phyloP scores from a whole-genome alignment of 2,113 vertebrate genomes.

The Ardeotis arabs region DNA sequence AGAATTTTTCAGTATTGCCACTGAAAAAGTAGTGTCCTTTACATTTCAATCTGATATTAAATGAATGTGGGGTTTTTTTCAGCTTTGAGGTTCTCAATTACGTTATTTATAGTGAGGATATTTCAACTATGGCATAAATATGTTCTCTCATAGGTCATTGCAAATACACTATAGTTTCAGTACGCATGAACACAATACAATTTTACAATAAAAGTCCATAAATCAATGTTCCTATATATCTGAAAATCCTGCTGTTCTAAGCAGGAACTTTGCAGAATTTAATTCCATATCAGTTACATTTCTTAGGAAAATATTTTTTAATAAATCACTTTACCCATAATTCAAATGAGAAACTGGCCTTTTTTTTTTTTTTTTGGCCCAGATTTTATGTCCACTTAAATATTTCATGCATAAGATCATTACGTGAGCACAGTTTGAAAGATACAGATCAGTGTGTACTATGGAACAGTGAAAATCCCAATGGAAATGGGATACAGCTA shows the following conservation, averaged over 20 bases:
- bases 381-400: background rate
- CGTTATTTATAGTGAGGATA: conserved; percentile 13
- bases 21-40: background rate
- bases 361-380: background rate
- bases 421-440: conserved; percentile 30
- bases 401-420: conserved; percentile 32
- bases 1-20: background rate
- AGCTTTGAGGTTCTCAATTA: background rate
- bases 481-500: background rate
- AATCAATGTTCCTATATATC: background rate
- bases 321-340: background rate
- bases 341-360: background rate
- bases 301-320: background rate
- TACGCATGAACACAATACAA: background rate
- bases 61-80: no score
- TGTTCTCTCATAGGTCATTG: background rate
- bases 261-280: background rate
- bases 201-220: conserved; percentile 44
- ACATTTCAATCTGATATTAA: background rate
- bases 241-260: conserved; percentile 1
- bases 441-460: background rate
- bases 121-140: conserved; percentile 49
- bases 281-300: background rate
- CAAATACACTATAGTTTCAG: conserved; percentile 26
- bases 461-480: background rate